Base-by-base conservation (phyloP, 2,888 invertebrate genomes). In the Agrochola lota region DNA sequence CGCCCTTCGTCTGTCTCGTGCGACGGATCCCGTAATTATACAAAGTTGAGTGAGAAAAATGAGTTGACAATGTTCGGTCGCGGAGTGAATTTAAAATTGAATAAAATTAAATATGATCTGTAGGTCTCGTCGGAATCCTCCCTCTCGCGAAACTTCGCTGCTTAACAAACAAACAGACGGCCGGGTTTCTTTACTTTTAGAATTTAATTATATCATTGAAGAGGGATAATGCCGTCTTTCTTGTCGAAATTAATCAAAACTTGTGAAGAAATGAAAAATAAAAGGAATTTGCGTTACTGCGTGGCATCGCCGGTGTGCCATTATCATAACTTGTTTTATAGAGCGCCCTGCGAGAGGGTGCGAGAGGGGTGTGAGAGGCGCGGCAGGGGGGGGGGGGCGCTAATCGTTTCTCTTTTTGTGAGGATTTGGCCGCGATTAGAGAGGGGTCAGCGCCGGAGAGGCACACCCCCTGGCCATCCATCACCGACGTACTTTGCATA, bases 131-230 rank as follows among this genome's bases (percentile, higher is more conserved):
- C 26, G 40, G 64, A 52, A 23, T 17, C 63, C 62, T 59, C 70
- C 26, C 46, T 7, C 40, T 30, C 73, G 83, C 43, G 11, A 86
- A 90, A 90, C 80, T 91, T 90, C 35, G 66, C 79, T 84, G 86
- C 86, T 88, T 72, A 77, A 82, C 88, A 87, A 90, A 90, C 90
- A 91, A 89, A 90, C 86, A 89, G 80, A 69, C 74, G 30, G 76
- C 70, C 72, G 71, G 68, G 52, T 68, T 86, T 85, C 81, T 87
- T 83, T 84, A 85, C 85, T 81, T 86, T 85, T 49, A 69, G 87
- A 90, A 90, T 91, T 87, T 88, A 89, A 91, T 91, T 90, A 91
- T 87, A 87, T 87, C 78, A 88, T 84, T 91, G 85, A 78, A 85
- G 86, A 88, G 87, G 80, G 81, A 88, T 88, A 85, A 90, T 74